These are phyloP conservation scores for Champsocephalus esox DNA, from an alignment of 2,797 vertebrate species.

Conservation along the genomic window DNA sequence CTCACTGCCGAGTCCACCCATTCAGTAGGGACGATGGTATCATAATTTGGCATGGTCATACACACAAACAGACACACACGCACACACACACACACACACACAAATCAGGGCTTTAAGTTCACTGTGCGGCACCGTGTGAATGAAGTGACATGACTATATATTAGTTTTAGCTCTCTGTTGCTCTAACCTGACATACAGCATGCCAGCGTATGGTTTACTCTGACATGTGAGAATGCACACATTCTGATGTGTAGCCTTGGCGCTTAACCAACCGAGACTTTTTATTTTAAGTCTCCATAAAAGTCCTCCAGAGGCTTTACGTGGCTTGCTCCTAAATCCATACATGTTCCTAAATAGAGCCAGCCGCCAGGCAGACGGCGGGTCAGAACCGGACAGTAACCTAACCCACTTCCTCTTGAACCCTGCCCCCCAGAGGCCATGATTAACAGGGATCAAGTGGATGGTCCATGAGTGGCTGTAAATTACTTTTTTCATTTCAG, in stretches of 20 bases:
- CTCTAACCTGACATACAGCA: slow-evolving; percentile 11
- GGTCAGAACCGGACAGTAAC: slow-evolving; percentile 67
- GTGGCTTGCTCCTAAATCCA: slow-evolving; percentile 49
- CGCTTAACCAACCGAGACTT: slow-evolving; percentile 31
- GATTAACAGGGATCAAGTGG: slow-evolving; percentile 51
- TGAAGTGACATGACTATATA: not conserved
- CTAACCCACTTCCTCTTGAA: slow-evolving; percentile 75
- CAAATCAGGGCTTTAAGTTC: slow-evolving; percentile 25
- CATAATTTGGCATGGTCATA: slow-evolving; percentile 65
- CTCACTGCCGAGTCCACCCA: slow-evolving; percentile 71
- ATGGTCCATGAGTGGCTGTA: slow-evolving; percentile 12
- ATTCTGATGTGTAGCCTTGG: slow-evolving; percentile 30
- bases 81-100: slow-evolving; percentile 23
- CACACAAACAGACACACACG: slow-evolving; percentile 24
- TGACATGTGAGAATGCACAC: slow-evolving; percentile 48
- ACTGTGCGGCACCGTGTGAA: slow-evolving; percentile 1
- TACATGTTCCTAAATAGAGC: slow-evolving; percentile 70
- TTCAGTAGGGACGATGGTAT: slow-evolving; percentile 76
- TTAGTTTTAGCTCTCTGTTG: not conserved
- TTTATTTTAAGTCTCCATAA: slow-evolving; percentile 59
- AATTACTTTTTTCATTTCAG: not conserved
- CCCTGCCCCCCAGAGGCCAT: slow-evolving; percentile 52
- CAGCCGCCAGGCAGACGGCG: slow-evolving; percentile 72
- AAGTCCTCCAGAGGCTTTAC: slow-evolving; percentile 46
- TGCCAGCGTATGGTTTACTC: slow-evolving; percentile 40